Evolutionary conservation across 2,888 invertebrate genomes (phyloP).

Genomic region (Clepsis dumicolana): DNA sequence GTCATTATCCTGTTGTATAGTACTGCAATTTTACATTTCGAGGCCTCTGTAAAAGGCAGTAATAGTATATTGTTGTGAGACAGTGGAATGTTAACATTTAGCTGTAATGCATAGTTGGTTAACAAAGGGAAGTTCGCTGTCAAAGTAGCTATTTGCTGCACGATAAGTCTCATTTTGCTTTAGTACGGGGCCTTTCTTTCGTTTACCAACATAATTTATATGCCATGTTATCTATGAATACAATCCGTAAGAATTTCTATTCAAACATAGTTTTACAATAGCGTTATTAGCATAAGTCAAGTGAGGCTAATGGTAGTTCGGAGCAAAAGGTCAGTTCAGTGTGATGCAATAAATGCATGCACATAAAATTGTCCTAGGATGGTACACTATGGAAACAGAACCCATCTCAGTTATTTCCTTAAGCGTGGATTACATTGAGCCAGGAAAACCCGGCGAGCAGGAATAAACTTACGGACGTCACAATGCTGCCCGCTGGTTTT

Average conservation of each 20-base stretch:
- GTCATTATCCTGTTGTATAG: slow-evolving; percentile 2
- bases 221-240: slow-evolving; percentile 19
- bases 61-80: not conserved
- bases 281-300: slow-evolving; percentile 52
- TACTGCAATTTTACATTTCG: not conserved
- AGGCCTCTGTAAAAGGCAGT: not conserved
- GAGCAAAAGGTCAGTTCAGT: slow-evolving; percentile 25
- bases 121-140: not conserved
- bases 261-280: slow-evolving; percentile 33
- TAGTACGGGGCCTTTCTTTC: not conserved
- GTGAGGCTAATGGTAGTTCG: slow-evolving; percentile 46
- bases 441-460: not conserved
- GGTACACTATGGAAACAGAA: not conserved
- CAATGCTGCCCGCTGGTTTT: not conserved
- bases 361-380: not conserved
- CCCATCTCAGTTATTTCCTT: not conserved
- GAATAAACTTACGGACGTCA: not conserved
- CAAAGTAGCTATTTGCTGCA: not conserved
- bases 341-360: slow-evolving; percentile 21
- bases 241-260: slow-evolving; percentile 36
- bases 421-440: not conserved
- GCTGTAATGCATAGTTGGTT: not conserved
- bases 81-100: not conserved
- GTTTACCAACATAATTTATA: not conserved
- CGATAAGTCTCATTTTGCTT: not conserved